Evolutionary conservation across 2,113 vertebrate genomes (phyloP).

Genomic region (Xiphophorus couchianus): DNA sequence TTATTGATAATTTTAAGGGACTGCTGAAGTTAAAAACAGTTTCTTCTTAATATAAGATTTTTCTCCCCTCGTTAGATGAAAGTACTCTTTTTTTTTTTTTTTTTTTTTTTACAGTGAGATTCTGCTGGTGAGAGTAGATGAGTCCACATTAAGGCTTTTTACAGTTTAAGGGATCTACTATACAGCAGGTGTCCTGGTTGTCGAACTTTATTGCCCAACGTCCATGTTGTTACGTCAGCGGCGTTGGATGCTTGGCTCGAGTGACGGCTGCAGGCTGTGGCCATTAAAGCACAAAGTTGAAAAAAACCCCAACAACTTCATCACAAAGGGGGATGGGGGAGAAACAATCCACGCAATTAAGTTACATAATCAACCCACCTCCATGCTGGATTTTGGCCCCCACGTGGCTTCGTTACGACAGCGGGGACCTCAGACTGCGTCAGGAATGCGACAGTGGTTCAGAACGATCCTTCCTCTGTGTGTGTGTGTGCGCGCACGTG

Average conservation of each 20-base stretch:
- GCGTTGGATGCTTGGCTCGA: slow-evolving; percentile 44
- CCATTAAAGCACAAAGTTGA: slow-evolving; percentile 46
- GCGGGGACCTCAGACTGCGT: slow-evolving; percentile 54
- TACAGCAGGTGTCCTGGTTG: too few relatives aligned
- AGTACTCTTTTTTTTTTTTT: too few relatives aligned
- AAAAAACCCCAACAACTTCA: slow-evolving; percentile 11
- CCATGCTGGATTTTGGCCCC: slow-evolving; percentile 51
- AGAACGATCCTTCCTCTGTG: neutral
- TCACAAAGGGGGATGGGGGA: slow-evolving; percentile 29
- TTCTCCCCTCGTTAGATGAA: too few relatives aligned
- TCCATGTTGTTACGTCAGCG: slow-evolving; percentile 52
- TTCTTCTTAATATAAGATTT: too few relatives aligned
- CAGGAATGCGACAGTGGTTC: slow-evolving; percentile 57
- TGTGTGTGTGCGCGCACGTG: too few relatives aligned
- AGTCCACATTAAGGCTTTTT: too few relatives aligned
- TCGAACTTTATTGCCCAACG: neutral
- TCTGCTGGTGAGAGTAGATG: too few relatives aligned
- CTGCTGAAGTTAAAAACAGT: too few relatives aligned
- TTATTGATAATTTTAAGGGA: too few relatives aligned
- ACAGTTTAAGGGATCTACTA: too few relatives aligned
- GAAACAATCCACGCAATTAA: slow-evolving; percentile 62
- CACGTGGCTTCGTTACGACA: slow-evolving; percentile 61
- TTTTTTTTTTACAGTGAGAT: too few relatives aligned
- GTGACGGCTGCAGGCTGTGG: slow-evolving; percentile 45
- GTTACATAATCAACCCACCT: slow-evolving; percentile 66